Evolutionary conservation across 2,888 invertebrate species (phyloP).

Genomic region (Phyllotreta striolata): DNA sequence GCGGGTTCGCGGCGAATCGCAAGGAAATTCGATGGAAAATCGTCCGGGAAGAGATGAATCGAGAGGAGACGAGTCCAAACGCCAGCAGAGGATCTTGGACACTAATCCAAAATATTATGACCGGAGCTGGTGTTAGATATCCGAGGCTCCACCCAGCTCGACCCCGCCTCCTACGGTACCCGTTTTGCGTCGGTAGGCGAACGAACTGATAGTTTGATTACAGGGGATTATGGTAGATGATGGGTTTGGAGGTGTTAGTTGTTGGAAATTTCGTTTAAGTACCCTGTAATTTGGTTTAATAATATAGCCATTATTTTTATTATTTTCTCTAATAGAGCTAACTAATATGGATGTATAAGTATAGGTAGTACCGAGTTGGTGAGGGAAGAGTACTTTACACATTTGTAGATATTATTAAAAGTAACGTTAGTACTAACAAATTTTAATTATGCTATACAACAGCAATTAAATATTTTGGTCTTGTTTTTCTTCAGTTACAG

Average conservation of each 20-base stretch:
- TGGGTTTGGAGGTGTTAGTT: constrained; percentile 13
- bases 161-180: constrained; percentile 43
- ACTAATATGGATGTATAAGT: background rate
- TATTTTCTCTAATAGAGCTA: too few species aligned
- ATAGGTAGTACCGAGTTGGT: too few species aligned
- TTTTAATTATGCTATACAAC: too few species aligned
- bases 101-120: constrained; percentile 51
- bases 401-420: too few species aligned
- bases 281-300: too few species aligned
- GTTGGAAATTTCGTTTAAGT: too few species aligned
- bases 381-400: too few species aligned
- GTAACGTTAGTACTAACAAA: too few species aligned
- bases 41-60: background rate
- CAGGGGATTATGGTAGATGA: constrained; percentile 33
- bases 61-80: constrained; percentile 6
- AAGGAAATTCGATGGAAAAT: background rate
- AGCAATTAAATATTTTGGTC: too few species aligned
- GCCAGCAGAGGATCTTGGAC: constrained; percentile 32
- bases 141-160: constrained; percentile 31
- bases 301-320: too few species aligned
- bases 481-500: constrained; percentile 1
- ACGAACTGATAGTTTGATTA: constrained; percentile 32
- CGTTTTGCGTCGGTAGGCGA: constrained; percentile 30
- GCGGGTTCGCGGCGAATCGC: too few species aligned
- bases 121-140: constrained; percentile 44